Percentiles rank a stretch among this genome's conserved stretches.
Conservation (phyloP, 2,888 invertebrate genomes). For the Callyntrura sp. region DNA sequence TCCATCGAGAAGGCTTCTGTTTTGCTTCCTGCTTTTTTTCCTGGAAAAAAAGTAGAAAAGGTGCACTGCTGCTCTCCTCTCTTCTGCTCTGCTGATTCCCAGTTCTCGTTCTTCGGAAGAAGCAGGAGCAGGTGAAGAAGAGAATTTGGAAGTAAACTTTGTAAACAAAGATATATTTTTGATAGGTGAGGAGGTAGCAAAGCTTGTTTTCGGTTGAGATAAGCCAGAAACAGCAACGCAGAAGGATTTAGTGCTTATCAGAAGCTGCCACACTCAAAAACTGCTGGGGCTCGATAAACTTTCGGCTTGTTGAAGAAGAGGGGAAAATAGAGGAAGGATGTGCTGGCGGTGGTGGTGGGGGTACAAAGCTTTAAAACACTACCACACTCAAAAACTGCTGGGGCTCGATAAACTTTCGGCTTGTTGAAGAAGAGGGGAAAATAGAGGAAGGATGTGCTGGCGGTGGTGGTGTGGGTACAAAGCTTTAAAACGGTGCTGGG, state of each 20-base stretch:
- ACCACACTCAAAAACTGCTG: neutral
- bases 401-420: neutral
- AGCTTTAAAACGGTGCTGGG: too few species aligned
- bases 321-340: neutral
- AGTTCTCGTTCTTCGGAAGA: neutral
- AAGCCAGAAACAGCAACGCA: neutral
- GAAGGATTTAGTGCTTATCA: slow-evolving; percentile 37
- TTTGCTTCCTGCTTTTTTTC: slow-evolving; percentile 28
- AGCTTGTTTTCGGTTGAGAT: neutral
- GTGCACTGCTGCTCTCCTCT: neutral
- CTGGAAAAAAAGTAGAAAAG: neutral
- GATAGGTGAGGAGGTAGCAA: too few species aligned
- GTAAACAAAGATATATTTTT: slow-evolving; percentile 45
- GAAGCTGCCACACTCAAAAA: slow-evolving; percentile 37
- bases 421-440: neutral
- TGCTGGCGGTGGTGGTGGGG: neutral
- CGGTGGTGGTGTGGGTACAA: too few species aligned
- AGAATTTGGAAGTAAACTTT: neutral
- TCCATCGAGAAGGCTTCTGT: neutral
- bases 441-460: neutral
- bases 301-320: neutral
- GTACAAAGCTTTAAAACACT: too few species aligned
- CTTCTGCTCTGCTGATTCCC: neutral
- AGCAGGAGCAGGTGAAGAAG: neutral
- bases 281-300: slow-evolving; percentile 3